These are phyloP conservation scores for Triplophysa yarkandensis DNA, from an alignment of 2,797 vertebrate genomes.

Conservation along the genomic window DNA sequence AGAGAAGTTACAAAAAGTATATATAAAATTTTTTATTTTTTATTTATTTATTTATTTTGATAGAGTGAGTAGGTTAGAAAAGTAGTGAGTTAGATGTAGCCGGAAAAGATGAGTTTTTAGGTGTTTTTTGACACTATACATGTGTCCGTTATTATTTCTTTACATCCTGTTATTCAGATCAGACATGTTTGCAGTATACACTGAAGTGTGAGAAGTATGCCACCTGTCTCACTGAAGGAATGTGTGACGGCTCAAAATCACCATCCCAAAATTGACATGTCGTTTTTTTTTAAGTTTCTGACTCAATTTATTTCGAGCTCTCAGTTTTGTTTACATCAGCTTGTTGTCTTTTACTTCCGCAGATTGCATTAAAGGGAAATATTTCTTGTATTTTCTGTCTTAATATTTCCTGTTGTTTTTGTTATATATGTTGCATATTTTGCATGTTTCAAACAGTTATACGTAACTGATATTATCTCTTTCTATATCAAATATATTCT, in stretches of 20 bases:
- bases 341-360: slow-evolving; percentile 10
- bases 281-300: slow-evolving; percentile 4
- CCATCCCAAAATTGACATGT: not conserved
- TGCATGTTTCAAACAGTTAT: not conserved
- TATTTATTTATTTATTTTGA: no score
- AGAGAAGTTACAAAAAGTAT: not conserved
- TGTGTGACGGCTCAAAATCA: slow-evolving; percentile 11
- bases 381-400: not conserved
- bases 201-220: slow-evolving; percentile 21
- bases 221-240: slow-evolving; percentile 15
- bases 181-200: not conserved
- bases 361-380: not conserved
- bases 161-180: not conserved
- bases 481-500: not conserved
- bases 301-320: slow-evolving; percentile 23
- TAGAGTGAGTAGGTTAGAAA: no score
- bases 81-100: no score
- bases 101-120: no score
- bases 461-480: not conserved
- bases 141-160: no score
- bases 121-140: no score
- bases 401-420: not conserved
- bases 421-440: not conserved
- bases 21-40: no score
- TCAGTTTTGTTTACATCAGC: slow-evolving; percentile 39